Conservation (phyloP, 2,797 vertebrate species). For the Valencia hispanica region DNA sequence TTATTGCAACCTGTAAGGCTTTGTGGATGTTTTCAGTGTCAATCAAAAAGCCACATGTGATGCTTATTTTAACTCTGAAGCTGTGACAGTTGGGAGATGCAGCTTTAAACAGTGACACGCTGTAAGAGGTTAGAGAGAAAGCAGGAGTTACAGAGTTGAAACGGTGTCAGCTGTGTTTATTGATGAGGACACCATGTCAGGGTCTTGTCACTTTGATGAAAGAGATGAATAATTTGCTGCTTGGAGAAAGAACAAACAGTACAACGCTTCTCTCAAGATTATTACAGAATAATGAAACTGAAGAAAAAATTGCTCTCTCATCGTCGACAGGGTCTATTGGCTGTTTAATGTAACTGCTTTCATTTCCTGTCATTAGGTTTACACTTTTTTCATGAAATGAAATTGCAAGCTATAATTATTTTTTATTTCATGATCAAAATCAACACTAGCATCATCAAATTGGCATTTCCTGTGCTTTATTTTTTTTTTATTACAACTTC, state of each 20-base stretch:
- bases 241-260: slow-evolving; percentile 42
- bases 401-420: slow-evolving; percentile 17
- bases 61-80: slow-evolving; percentile 21
- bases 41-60: slow-evolving; percentile 30
- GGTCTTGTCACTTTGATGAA: slow-evolving; percentile 31
- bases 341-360: slow-evolving; percentile 55
- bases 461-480: slow-evolving; percentile 26
- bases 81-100: not conserved
- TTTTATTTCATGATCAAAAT: slow-evolving; percentile 48
- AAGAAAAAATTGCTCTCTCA: slow-evolving; percentile 25
- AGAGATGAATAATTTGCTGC: slow-evolving; percentile 39
- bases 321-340: slow-evolving; percentile 35
- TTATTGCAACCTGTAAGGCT: slow-evolving; percentile 38
- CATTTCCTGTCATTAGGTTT: slow-evolving; percentile 53
- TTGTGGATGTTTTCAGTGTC: slow-evolving; percentile 33
- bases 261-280: slow-evolving; percentile 27
- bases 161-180: not conserved
- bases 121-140: not conserved
- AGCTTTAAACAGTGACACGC: slow-evolving; percentile 7
- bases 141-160: slow-evolving; percentile 10
- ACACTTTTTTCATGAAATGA: slow-evolving; percentile 31
- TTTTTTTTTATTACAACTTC: slow-evolving; percentile 15
- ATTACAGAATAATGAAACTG: slow-evolving; percentile 21
- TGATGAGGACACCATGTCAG: slow-evolving; percentile 33
- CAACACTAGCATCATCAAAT: not conserved